Base-by-base conservation (phyloP, 2,888 invertebrate genomes). In the Ptilodon capucinus region DNA sequence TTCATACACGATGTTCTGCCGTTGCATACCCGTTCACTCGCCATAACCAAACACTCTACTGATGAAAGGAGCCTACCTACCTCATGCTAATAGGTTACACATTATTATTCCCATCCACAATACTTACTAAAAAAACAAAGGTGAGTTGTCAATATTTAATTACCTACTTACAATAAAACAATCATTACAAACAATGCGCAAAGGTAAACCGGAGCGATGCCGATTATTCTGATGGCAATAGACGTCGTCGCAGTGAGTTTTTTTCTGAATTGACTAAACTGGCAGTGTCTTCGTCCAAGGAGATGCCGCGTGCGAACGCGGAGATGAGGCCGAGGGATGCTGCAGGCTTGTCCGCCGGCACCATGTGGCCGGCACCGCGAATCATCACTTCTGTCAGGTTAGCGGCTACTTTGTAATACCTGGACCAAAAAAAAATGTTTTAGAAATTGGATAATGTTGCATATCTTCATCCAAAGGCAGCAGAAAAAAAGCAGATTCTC, bases 361-460 rank as follows among this genome's bases (percentile, higher is more conserved):
- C 93, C 92, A 94, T 93, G 71, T 95, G 94, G 0, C 95, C 95
- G 0, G 94, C 93, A 39, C 93, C 92, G 16, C 93, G 83, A 8
- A 94, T 84, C 77, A 94, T 84, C 9, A 93, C 91, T 64, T 94
- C 93, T 0, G 91, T 92, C 30, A 94, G 85, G 57, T 93, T 93
- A 1, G 88, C 91, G 0, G 90, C 92, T 34, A 79, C 83, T 70
- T 91, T 93, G 47, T 90, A 91, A 65, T 93, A 94, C 11, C 93
- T 94, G 57, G 1, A 54, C 16, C n/a, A 40, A 39, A 9, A 25
- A 32, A 18, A 8, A 23, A n/a, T n/a, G n/a, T n/a, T n/a, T n/a
- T n/a, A n/a, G n/a, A n/a, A n/a, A n/a, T n/a, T n/a, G n/a, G n/a
- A n/a, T n/a, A n/a, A n/a, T n/a, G n/a, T n/a, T n/a, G n/a, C n/a